Conservation (phyloP, 2,113 vertebrate genomes). For the Phoenicopterus ruber region DNA sequence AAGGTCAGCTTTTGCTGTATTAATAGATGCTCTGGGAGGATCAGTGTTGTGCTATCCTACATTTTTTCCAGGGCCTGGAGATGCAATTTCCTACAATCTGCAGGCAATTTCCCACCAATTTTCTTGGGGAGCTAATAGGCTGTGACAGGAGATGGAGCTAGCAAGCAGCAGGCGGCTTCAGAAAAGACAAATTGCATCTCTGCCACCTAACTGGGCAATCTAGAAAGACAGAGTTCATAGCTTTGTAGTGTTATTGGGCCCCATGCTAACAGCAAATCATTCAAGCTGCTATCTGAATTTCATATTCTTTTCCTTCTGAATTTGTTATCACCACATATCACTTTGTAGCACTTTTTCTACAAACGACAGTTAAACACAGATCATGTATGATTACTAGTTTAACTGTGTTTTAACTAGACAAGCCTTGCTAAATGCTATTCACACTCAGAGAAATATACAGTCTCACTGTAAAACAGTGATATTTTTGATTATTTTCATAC, state of each 20-base stretch:
- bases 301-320: conserved; percentile 71
- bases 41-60: conserved; percentile 80
- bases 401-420: conserved; percentile 60
- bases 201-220: conserved; percentile 82
- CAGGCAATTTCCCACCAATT: conserved; percentile 86
- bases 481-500: conserved; percentile 25
- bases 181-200: conserved; percentile 83
- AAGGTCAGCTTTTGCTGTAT: conserved; percentile 80
- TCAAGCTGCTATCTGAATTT: conserved; percentile 75
- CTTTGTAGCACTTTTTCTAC: conserved; percentile 47
- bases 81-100: conserved; percentile 87
- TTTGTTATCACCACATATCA: conserved; percentile 72
- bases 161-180: conserved; percentile 79
- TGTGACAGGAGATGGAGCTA: conserved; percentile 84
- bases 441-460: conserved; percentile 35
- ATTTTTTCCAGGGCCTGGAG: conserved; percentile 79
- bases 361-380: conserved; percentile 43
- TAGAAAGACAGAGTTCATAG: conserved; percentile 79
- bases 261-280: conserved; percentile 78
- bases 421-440: conserved; percentile 44
- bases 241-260: conserved; percentile 78
- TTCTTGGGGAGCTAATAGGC: conserved; percentile 83
- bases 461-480: background rate
- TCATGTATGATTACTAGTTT: conserved; percentile 57
- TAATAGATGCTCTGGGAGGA: conserved; percentile 82